phyloP scores from a whole-genome alignment of 2,888 invertebrate genomes.

The Metalampra italica region DNA sequence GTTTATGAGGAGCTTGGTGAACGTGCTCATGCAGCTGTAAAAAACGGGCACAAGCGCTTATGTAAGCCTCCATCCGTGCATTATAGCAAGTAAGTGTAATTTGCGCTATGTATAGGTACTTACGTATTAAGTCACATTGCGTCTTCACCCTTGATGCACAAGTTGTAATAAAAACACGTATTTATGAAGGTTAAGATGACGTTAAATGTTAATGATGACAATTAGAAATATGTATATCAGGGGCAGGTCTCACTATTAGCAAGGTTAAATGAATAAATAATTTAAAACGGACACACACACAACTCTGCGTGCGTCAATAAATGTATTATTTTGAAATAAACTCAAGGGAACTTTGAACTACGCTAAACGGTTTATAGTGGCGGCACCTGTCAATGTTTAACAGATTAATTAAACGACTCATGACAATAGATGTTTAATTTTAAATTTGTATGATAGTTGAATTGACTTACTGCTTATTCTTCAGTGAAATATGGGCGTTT shows the following conservation, averaged over 20 bases:
- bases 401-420: too few species aligned
- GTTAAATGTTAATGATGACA: not conserved
- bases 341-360: too few species aligned
- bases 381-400: too few species aligned
- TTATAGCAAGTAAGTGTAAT: constrained; percentile 55
- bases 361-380: too few species aligned
- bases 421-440: too few species aligned
- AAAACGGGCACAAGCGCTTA: constrained; percentile 66
- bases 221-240: not conserved
- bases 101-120: constrained; percentile 1
- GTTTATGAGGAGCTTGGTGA: constrained; percentile 62
- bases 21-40: constrained; percentile 56
- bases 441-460: too few species aligned
- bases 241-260: not conserved
- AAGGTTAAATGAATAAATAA: not conserved
- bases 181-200: not conserved
- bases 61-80: constrained; percentile 60
- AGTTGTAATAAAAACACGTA: not conserved
- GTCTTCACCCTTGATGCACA: constrained; percentile 5
- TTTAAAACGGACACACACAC: not conserved
- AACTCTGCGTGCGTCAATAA: too few species aligned
- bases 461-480: too few species aligned
- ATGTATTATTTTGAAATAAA: too few species aligned
- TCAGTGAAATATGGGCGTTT: too few species aligned
- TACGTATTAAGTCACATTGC: constrained; percentile 3